These are phyloP conservation scores for Lytechinus variegatus DNA, from an alignment of 35 echinoderm and acorn worm genomes.

Conservation along the genomic window DNA sequence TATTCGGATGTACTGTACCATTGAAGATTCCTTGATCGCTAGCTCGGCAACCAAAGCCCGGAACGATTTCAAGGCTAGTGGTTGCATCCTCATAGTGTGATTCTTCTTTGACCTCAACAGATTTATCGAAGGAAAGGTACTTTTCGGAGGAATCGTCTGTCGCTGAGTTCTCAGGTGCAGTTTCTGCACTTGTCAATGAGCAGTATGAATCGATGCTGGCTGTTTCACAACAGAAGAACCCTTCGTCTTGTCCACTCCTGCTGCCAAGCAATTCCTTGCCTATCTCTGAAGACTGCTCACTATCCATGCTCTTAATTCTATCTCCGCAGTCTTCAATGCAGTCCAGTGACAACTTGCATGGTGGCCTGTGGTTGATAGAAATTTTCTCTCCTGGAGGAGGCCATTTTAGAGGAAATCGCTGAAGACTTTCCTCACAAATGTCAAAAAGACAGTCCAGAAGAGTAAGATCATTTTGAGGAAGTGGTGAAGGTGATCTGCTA, in stretches of 20 bases:
- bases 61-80: background rate
- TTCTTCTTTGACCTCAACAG: background rate
- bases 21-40: background rate
- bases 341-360: background rate
- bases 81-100: background rate
- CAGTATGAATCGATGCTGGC: background rate
- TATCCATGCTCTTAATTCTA: background rate
- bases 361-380: background rate
- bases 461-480: background rate
- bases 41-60: background rate
- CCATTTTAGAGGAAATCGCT: background rate
- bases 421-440: background rate
- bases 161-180: background rate
- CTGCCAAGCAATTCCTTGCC: slow-evolving; percentile 22
- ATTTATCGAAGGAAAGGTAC: background rate
- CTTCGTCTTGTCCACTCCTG: slow-evolving; percentile 25
- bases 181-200: background rate
- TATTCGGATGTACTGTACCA: too few relatives aligned
- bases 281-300: background rate
- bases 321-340: background rate
- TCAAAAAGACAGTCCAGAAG: background rate
- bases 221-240: background rate
- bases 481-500: background rate
- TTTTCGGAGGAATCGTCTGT: background rate
- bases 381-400: background rate